Percentiles rank a stretch among this genome's conserved stretches.
Evolutionary conservation across 1,140 invertebrate genomes (phyloP).

Genomic region (Euschistus heros): DNA sequence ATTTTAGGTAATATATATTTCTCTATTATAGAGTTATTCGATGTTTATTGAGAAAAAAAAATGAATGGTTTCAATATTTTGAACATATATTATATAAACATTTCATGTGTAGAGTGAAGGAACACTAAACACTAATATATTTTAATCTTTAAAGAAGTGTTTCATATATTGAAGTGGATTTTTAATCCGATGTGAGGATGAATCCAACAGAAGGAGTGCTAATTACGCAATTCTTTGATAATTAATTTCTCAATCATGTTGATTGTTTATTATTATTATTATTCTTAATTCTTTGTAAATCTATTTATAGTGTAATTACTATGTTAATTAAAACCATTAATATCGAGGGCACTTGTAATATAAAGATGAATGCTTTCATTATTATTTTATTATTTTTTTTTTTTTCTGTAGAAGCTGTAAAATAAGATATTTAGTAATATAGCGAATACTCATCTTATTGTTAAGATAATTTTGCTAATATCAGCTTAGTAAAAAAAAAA

Average conservation of each 20-base stretch:
- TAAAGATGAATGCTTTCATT: slow-evolving; percentile 8
- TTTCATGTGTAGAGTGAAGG: slow-evolving; percentile 10
- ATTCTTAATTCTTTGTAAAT: slow-evolving; percentile 9
- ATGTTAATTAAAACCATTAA: slow-evolving; percentile 8
- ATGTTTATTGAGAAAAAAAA: slow-evolving; percentile 2
- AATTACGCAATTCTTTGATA: slow-evolving; percentile 3
- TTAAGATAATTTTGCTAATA: too few relatives aligned
- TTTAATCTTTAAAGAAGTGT: slow-evolving; percentile 10
- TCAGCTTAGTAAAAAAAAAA: too few relatives aligned
- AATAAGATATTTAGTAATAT: not conserved
- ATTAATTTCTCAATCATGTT: slow-evolving; percentile 15
- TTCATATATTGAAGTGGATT: not conserved
- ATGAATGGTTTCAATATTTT: slow-evolving; percentile 13
- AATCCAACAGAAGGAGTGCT: not conserved
- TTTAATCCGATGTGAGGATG: not conserved
- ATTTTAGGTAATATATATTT: slow-evolving; percentile 11
- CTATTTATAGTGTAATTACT: slow-evolving; percentile 11
- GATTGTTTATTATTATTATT: slow-evolving; percentile 14
- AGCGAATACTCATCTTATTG: slow-evolving; percentile 4
- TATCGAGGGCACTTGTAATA: slow-evolving; percentile 12
- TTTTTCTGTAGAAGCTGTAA: slow-evolving; percentile 10
- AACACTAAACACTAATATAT: slow-evolving; percentile 8
- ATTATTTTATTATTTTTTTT: slow-evolving; percentile 2
- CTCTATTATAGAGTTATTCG: slow-evolving; percentile 6
- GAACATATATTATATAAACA: slow-evolving; percentile 5